Percentiles rank a stretch among this genome's conserved stretches.
These are phyloP conservation scores for Syngnathus floridae DNA, from an alignment of 2,113 vertebrate genomes.

Conservation along the genomic window DNA sequence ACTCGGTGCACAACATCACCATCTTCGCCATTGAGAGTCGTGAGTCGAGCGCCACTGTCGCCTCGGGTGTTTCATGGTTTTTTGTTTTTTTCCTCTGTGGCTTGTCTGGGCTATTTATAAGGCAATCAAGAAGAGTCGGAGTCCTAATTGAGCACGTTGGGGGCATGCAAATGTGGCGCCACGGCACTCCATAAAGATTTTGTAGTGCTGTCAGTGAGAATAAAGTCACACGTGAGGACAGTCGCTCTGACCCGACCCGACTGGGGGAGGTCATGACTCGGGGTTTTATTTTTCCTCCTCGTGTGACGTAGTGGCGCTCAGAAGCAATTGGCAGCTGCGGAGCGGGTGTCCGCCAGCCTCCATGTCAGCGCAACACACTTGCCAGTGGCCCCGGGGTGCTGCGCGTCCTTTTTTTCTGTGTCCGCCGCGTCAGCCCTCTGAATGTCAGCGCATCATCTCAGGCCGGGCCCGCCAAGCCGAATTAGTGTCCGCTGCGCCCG, in stretches of 20 bases:
- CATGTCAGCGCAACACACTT: slow-evolving; percentile 37
- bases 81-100: neutral
- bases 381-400: slow-evolving; percentile 43
- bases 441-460: slow-evolving; percentile 55
- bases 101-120: neutral
- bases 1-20: slow-evolving; percentile 90
- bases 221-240: slow-evolving; percentile 44
- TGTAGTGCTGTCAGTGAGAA: slow-evolving; percentile 42
- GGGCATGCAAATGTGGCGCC: neutral
- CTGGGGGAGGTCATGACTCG: too few relatives aligned
- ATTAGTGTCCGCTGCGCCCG: slow-evolving; percentile 49
- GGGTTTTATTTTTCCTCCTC: neutral
- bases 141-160: neutral
- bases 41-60: slow-evolving; percentile 66
- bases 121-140: neutral
- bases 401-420: slow-evolving; percentile 61
- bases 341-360: slow-evolving; percentile 21
- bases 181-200: neutral
- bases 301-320: slow-evolving; percentile 42
- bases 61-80: too few relatives aligned
- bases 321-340: slow-evolving; percentile 31
- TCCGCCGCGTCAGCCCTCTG: slow-evolving; percentile 41
- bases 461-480: slow-evolving; percentile 46
- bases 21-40: slow-evolving; percentile 92
- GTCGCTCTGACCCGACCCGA: slow-evolving; percentile 46